A percentile compares a stretch with the other conserved stretches of the same genome.
phyloP scores from a whole-genome alignment of 1,140 invertebrate species.

The Macrotrachela quadricornifera region DNA sequence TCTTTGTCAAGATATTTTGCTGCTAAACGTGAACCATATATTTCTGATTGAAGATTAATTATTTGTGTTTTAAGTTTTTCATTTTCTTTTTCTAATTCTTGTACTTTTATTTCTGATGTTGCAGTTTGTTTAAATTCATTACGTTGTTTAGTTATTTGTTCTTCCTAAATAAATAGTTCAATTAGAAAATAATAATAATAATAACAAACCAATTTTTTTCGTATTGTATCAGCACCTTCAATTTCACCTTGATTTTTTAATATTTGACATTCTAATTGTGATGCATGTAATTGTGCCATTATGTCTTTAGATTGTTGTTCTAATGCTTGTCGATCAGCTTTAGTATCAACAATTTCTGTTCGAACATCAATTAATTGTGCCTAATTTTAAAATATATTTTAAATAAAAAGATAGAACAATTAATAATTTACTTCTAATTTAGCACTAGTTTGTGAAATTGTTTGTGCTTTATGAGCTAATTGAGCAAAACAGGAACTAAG shows the following conservation, averaged over 20 bases:
- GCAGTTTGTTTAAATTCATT: no score
- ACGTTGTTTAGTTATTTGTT: no score
- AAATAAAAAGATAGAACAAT: not conserved
- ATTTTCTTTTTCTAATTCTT: slow-evolving; percentile 45
- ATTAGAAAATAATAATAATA: no score
- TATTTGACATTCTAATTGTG: slow-evolving; percentile 35
- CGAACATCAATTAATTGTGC: slow-evolving; percentile 49
- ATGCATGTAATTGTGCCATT: slow-evolving; percentile 40
- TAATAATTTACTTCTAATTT: slow-evolving; percentile 46
- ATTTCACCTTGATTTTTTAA: slow-evolving; percentile 12
- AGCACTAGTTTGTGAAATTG: slow-evolving; percentile 56
- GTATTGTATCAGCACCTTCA: slow-evolving; percentile 2
- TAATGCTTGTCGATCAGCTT: slow-evolving; percentile 36
- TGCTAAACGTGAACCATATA: slow-evolving; percentile 55
- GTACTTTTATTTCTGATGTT: no score
- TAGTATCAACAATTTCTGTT: slow-evolving; percentile 43
- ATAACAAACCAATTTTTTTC: no score
- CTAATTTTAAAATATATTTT: slow-evolving; percentile 35
- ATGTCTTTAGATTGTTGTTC: slow-evolving; percentile 43
- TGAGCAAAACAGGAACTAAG: slow-evolving; percentile 60
- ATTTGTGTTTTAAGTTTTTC: slow-evolving; percentile 44
- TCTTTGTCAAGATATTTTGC: slow-evolving; percentile 68
- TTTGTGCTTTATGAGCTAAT: slow-evolving; percentile 56
- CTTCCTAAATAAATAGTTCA: no score
- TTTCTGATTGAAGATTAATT: slow-evolving; percentile 50